Conservation (phyloP, 2,888 invertebrate genomes). For the Mycalesis mineus region DNA sequence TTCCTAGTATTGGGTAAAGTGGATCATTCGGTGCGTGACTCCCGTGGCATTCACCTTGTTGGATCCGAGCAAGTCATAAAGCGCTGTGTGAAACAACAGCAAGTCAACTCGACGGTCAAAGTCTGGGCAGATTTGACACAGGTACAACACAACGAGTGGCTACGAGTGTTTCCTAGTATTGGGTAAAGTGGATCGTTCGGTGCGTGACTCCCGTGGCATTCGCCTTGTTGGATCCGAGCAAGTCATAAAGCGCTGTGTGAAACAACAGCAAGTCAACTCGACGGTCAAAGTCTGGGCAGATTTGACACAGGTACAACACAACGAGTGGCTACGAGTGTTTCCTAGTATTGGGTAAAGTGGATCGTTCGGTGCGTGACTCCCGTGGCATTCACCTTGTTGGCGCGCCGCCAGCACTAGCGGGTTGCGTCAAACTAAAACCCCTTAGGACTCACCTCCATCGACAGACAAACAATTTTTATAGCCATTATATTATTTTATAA, state of each 20-base stretch:
- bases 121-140: not conserved
- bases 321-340: constrained; percentile 31
- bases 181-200: constrained; percentile 48
- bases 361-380: constrained; percentile 60
- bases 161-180: constrained; percentile 47
- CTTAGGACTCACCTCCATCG: constrained; percentile 25
- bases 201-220: not conserved
- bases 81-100: not conserved
- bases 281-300: not conserved
- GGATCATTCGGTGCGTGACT: not conserved
- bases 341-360: constrained; percentile 64
- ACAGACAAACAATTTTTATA: constrained; percentile 11
- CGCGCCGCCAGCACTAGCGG: constrained; percentile 49
- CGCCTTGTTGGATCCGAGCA: constrained; percentile 5
- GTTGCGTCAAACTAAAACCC: constrained; percentile 29
- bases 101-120: not conserved
- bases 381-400: constrained; percentile 79
- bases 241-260: not conserved
- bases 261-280: too few species aligned
- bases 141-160: not conserved
- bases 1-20: not conserved
- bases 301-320: not conserved
- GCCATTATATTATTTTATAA: not conserved
- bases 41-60: constrained; percentile 4
- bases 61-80: not conserved